Conservation (phyloP, 1,140 invertebrate genomes). For the Drepana arcuata region DNA sequence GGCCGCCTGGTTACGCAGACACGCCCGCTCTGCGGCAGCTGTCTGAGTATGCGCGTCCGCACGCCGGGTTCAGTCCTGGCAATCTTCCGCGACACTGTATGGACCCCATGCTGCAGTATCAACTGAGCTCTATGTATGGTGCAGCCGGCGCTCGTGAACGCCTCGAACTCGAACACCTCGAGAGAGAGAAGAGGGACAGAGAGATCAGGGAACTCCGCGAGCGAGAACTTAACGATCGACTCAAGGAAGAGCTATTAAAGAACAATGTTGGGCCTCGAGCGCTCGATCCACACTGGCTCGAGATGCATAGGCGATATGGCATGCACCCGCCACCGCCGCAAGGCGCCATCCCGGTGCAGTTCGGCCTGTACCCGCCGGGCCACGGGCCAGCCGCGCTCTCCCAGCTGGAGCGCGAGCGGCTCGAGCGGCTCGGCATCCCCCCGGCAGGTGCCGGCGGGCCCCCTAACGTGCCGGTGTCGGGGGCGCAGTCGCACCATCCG, state of each 20-base stretch:
- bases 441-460: constrained; percentile 67
- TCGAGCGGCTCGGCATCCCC: constrained; percentile 85
- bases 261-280: constrained; percentile 76
- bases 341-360: constrained; percentile 74
- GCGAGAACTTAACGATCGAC: constrained; percentile 84
- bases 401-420: constrained; percentile 88
- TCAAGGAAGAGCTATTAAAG: constrained; percentile 87
- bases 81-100: constrained; percentile 78
- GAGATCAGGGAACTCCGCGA: constrained; percentile 90
- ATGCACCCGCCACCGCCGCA: constrained; percentile 57
- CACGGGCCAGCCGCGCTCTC: constrained; percentile 77
- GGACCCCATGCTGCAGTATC: constrained; percentile 85
- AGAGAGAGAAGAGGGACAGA: constrained; percentile 87
- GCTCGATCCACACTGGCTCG: constrained; percentile 93
- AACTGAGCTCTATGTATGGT: constrained; percentile 80
- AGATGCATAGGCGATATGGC: constrained; percentile 83
- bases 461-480: constrained; percentile 65
- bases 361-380: constrained; percentile 76
- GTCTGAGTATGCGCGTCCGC: constrained; percentile 90
- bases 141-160: constrained; percentile 83
- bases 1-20: constrained; percentile 84
- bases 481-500: constrained; percentile 45
- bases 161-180: constrained; percentile 85
- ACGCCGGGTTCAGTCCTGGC: constrained; percentile 85
- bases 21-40: constrained; percentile 93